Evolutionary conservation across 1,140 invertebrate genomes (phyloP).

Genomic region (Heliconius eleuchia): DNA sequence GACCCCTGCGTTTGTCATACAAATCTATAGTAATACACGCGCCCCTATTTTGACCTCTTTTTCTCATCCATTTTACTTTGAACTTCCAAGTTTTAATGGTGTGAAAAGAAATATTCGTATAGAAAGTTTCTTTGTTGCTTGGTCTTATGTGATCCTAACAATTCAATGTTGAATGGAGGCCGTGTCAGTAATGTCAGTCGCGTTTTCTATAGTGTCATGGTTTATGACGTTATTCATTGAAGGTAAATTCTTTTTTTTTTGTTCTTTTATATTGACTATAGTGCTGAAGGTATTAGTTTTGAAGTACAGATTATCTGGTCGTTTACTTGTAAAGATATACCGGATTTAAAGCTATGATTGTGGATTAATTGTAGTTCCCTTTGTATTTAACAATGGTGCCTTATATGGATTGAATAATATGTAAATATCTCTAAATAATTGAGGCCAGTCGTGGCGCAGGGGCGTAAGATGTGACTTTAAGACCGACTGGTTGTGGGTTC

Average conservation of each 20-base stretch:
- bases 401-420: too few species aligned
- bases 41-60: slow-evolving; percentile 60
- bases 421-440: too few species aligned
- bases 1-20: slow-evolving; percentile 44
- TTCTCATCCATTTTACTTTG: slow-evolving; percentile 48
- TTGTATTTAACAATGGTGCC: too few species aligned
- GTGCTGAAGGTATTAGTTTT: background rate
- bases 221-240: slow-evolving; percentile 58
- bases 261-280: slow-evolving; percentile 25
- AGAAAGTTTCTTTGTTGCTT: slow-evolving; percentile 43
- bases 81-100: slow-evolving; percentile 39
- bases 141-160: slow-evolving; percentile 55
- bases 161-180: slow-evolving; percentile 58
- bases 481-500: too few species aligned
- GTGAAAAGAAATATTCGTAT: slow-evolving; percentile 32
- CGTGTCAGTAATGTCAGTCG: slow-evolving; percentile 46
- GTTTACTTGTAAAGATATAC: background rate
- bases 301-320: background rate
- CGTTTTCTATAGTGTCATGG: slow-evolving; percentile 55
- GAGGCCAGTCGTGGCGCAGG: too few species aligned
- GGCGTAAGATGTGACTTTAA: too few species aligned
- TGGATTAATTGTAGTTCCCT: too few species aligned
- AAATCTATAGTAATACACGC: slow-evolving; percentile 37
- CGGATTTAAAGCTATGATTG: background rate
- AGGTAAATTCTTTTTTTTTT: slow-evolving; percentile 31